These are phyloP conservation scores for Fundulus diaphanus DNA, from an alignment of 2,797 vertebrate genomes.

Conservation along the genomic window DNA sequence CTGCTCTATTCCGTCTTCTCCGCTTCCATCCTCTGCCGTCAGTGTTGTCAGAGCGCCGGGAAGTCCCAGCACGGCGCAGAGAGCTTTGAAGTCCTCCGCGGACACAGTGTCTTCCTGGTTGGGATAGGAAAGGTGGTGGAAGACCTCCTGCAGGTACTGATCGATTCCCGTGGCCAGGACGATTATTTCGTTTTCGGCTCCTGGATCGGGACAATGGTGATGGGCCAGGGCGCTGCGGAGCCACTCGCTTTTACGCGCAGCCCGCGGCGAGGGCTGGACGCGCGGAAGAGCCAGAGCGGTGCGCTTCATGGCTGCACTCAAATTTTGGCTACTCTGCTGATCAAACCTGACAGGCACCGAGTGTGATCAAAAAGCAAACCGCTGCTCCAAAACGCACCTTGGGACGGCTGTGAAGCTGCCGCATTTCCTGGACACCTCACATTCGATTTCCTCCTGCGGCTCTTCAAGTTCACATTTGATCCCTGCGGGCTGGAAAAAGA, in stretches of 20 bases:
- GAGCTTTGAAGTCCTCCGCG: constrained; percentile 75
- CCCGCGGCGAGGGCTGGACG: constrained; percentile 40
- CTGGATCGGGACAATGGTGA: constrained; percentile 71
- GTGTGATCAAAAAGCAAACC: not conserved
- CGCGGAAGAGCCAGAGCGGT: constrained; percentile 16
- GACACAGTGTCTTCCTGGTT: constrained; percentile 71
- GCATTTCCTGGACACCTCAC: constrained; percentile 11
- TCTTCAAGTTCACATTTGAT: constrained; percentile 36
- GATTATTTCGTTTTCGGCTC: constrained; percentile 80
- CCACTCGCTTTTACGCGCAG: constrained; percentile 81
- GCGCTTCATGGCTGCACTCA: constrained; percentile 44
- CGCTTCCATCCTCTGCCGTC: not conserved
- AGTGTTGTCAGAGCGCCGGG: constrained; percentile 5
- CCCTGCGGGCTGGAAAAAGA: not conserved
- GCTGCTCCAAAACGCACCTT: not conserved
- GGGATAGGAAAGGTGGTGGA: constrained; percentile 79
- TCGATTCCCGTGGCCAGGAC: constrained; percentile 83
- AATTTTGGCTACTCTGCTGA: not conserved
- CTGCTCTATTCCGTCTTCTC: not conserved
- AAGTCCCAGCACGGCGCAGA: constrained; percentile 79
- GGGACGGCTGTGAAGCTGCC: not conserved
- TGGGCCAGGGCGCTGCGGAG: constrained; percentile 78
- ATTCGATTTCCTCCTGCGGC: constrained; percentile 13
- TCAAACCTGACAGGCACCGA: not conserved
- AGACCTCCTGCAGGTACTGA: constrained; percentile 85